These are phyloP conservation scores for Rotaria socialis DNA, from an alignment of 2,888 invertebrate species.

Conservation along the genomic window DNA sequence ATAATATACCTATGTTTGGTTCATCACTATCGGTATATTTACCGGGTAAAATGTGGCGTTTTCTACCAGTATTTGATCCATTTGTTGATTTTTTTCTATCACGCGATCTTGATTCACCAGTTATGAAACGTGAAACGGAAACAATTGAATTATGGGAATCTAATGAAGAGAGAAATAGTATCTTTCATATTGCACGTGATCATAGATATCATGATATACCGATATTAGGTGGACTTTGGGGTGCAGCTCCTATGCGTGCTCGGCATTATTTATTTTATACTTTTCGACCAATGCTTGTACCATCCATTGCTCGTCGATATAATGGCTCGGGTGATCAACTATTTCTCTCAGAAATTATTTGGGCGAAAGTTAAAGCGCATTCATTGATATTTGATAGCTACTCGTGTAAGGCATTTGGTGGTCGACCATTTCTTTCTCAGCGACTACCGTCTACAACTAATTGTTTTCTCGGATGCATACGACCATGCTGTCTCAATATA, in stretches of 20 bases:
- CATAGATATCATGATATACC: not conserved
- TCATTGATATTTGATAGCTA: not conserved
- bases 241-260: not conserved
- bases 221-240: not conserved
- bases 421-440: not conserved
- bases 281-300: not conserved
- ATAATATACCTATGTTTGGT: not conserved
- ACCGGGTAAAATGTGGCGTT: constrained; percentile 16
- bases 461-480: not conserved
- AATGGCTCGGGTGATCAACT: not conserved
- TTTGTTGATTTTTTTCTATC: not conserved
- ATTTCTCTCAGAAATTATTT: not conserved
- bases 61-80: not conserved
- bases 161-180: not conserved
- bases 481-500: not conserved
- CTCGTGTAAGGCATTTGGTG: not conserved
- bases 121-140: not conserved
- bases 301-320: not conserved
- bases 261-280: not conserved
- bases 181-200: not conserved
- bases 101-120: not conserved
- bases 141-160: not conserved
- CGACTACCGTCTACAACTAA: not conserved
- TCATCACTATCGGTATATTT: not conserved
- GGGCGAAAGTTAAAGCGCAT: not conserved